Evolutionary conservation across 2,797 vertebrate species (phyloP), one percentile per base, ranked within the genome.

Genomic region (Oophaga sylvatica): DNA sequence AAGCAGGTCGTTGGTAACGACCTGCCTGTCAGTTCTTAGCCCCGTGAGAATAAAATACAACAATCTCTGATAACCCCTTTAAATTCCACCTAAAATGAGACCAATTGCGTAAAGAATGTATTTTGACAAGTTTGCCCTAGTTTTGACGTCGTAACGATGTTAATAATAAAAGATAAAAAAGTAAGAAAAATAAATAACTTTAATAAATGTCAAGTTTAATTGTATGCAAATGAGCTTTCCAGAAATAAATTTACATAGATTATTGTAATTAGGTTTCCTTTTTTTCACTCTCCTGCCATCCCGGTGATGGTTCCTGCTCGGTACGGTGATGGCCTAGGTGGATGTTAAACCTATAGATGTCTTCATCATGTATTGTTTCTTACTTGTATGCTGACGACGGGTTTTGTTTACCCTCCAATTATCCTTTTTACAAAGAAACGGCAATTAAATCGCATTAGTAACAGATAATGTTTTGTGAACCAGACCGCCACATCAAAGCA

Each of bases 371-470:
- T 63, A 62, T 63, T 62, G 13, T 80, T 81, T n/a, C 41, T 65
- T n/a, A 59, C 31, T 65, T 87, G 59, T 76, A 35, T n/a, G 59
- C 45, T 56, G 17, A 20, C 16, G 26, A n/a, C n/a, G 6, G 45
- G 59, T 81, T 76, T 76, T 48, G 31, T 77, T 85, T 48, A 78
- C 82, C 79, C 80, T 85, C 17, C 70, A 86, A 89, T 82, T 89
- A 85, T 82, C 84, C 53, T 63, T 60, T 82, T 71, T 48, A 81
- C 41, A 84, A 73, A 78, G 83, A 82, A 77, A 83, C 70, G 31
- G 83, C 84, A 82, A 86, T 89, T 88, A 88, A 85, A 85, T 76
- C 45, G 11, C 87, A 85, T 85, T 89, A 82, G 79, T 86, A 62
- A 78, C 83, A 70, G 83, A 82, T 88, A 88, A 88, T 80, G 83